Percentiles rank a stretch among this genome's conserved stretches.
Conservation (phyloP, 2,888 invertebrate genomes). For the Hirtodrosophila trivittata region DNA sequence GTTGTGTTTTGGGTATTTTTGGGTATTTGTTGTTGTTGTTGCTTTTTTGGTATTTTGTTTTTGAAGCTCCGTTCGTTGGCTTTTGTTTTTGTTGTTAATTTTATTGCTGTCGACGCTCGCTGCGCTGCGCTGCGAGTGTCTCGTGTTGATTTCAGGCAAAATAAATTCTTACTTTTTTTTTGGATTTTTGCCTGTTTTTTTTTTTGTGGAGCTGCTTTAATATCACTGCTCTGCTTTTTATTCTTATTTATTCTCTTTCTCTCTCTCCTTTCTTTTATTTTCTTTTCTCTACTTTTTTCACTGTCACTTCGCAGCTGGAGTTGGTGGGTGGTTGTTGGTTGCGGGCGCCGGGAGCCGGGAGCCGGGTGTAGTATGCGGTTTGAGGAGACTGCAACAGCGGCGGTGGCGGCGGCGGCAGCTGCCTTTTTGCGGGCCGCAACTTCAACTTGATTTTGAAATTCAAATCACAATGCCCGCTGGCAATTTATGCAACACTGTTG, state of each 20-base stretch:
- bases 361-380: too few relatives aligned
- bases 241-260: constrained; percentile 14
- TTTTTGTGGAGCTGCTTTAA: constrained; percentile 61
- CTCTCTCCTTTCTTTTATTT: constrained; percentile 12
- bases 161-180: constrained; percentile 10
- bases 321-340: constrained; percentile 39
- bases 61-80: constrained; percentile 57
- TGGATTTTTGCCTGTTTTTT: constrained; percentile 8
- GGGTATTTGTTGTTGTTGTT: constrained; percentile 19
- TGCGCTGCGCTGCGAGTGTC: constrained; percentile 1
- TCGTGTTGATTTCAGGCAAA: constrained; percentile 19
- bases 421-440: constrained; percentile 35
- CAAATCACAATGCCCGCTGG: constrained; percentile 68
- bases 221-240: constrained; percentile 78
- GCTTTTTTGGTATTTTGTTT: constrained; percentile 29
- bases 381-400: constrained; percentile 10
- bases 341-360: too few relatives aligned
- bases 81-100: constrained; percentile 31
- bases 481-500: constrained; percentile 71
- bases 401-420: constrained; percentile 10
- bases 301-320: constrained; percentile 65
- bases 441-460: constrained; percentile 73
- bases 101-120: constrained; percentile 26
- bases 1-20: too few relatives aligned
- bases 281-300: constrained; percentile 39